Conservation (phyloP, 1,140 invertebrate genomes). For the Caerostris darwini region DNA sequence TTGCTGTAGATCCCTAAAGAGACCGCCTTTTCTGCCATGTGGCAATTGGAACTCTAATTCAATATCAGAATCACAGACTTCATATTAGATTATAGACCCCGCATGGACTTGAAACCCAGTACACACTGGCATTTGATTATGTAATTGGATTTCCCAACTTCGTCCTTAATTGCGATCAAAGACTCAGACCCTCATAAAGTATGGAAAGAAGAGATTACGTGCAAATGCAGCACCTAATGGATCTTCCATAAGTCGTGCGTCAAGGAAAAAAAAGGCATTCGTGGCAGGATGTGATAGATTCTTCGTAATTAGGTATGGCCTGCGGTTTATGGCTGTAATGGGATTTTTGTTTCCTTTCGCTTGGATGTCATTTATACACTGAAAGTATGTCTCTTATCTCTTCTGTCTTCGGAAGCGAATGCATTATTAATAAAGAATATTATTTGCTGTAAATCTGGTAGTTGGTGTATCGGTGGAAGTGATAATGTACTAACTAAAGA, state of each 20-base stretch:
- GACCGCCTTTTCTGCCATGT: too few relatives aligned
- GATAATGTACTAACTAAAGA: not conserved
- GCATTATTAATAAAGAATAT: not conserved
- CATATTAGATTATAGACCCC: conserved; percentile 61
- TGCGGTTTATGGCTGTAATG: conserved; percentile 57
- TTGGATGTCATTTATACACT: not conserved
- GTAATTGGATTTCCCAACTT: conserved; percentile 30
- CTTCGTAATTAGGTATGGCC: conserved; percentile 45
- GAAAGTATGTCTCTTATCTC: not conserved
- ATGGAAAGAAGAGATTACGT: not conserved
- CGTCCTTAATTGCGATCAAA: conserved; percentile 47
- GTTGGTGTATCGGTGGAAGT: not conserved
- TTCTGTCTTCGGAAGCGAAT: not conserved
- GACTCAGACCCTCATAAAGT: not conserved
- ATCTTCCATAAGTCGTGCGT: not conserved
- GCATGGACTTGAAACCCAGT: conserved; percentile 1
- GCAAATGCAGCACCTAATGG: conserved; percentile 23
- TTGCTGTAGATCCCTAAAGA: too few relatives aligned
- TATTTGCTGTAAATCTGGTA: not conserved
- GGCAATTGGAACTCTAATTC: not conserved
- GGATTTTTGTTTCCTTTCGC: conserved; percentile 44
- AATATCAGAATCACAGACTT: conserved; percentile 1
- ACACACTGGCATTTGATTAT: conserved; percentile 29
- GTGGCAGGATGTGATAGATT: not conserved
- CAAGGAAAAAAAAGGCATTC: not conserved